Evolutionary conservation across 2,797 vertebrate genomes (phyloP), one percentile per base, ranked within the genome.

Genomic region (Varecia variegata): DNA sequence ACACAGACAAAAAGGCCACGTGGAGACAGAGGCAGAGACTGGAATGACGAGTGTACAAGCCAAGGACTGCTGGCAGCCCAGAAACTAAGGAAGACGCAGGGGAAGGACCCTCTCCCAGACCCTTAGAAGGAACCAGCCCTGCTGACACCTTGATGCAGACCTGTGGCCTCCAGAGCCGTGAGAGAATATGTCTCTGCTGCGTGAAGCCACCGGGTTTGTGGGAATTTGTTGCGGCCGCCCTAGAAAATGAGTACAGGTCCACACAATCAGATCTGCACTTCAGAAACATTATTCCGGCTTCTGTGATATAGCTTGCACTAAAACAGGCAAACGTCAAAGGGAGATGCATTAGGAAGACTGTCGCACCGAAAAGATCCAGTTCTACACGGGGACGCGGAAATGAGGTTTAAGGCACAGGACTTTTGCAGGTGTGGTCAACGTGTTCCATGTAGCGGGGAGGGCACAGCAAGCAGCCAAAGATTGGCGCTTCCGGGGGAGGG

Each of bases 291-390:
- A 10, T 9, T 77, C 40, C 17, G 60, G 35, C 50, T 79, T 35
- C 30, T 7, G 30, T 0, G 35, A 73, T 9, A 62, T 0, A 20
- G 8, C 30, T 23, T 18, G 43, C 62, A 35, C 50, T 2, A 3
- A 7, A 38, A 45, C 32, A 35, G 15, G 25, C 35, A 2, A n/a
- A 50, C 2, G 8, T 52, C 32, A 47, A 14, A n/a, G 50, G 25
- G 40, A 32, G 21, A 58, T 7, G 8, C 4, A 40, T 8, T 4
- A 25, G 52, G 30, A 70, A 71, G 45, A 65, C 54, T 3, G 20
- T 18, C 3, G 2, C 40, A 12, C 0, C 8, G 17, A 17, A 30
- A 50, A 71, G 54, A 52, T 47, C 35, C 12, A 1, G 5, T 2
- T 12, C 3, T 0, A 12, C 25, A 5, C 20, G 3, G 40, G 60